Percentiles rank a stretch among this genome's conserved stretches.
Evolutionary conservation across 2,797 vertebrate species (phyloP).

Genomic region (Chiroxiphia lanceolata): DNA sequence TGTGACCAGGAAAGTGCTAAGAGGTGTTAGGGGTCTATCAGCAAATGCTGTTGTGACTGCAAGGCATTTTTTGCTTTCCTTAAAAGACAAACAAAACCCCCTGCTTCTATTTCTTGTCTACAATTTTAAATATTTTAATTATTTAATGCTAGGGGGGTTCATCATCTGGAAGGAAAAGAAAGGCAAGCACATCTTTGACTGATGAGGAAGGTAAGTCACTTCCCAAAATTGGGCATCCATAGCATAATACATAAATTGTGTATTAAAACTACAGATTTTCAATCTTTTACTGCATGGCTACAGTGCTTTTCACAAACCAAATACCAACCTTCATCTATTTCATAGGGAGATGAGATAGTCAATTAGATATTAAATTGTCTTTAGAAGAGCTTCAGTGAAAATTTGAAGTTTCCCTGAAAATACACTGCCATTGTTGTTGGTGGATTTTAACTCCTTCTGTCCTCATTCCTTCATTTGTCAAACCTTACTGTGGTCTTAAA

Average conservation of each 20-base stretch:
- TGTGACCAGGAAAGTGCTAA: neutral
- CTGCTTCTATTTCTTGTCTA: neutral
- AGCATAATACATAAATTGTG: fast-evolving
- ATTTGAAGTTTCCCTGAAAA: neutral
- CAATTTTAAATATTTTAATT: neutral
- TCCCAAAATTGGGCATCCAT: neutral
- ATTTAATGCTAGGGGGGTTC: slow-evolving; percentile 68
- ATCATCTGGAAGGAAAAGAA: slow-evolving; percentile 82
- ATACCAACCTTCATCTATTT: neutral
- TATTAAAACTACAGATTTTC: neutral
- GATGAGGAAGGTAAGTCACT: slow-evolving; percentile 77
- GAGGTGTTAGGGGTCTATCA: neutral
- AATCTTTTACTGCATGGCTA: neutral
- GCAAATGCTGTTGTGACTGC: neutral
- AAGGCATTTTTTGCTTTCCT: neutral
- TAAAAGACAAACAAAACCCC: neutral
- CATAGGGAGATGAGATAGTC: neutral
- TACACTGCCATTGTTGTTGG: neutral
- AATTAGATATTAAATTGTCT: neutral
- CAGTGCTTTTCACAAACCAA: neutral
- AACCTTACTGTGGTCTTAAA: neutral
- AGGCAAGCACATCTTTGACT: slow-evolving; percentile 78
- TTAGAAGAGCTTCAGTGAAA: neutral
- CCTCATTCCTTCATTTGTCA: neutral
- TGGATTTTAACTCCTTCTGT: neutral